phyloP scores from a whole-genome alignment of 2,797 vertebrate genomes.

The Geotrypetes seraphini region DNA sequence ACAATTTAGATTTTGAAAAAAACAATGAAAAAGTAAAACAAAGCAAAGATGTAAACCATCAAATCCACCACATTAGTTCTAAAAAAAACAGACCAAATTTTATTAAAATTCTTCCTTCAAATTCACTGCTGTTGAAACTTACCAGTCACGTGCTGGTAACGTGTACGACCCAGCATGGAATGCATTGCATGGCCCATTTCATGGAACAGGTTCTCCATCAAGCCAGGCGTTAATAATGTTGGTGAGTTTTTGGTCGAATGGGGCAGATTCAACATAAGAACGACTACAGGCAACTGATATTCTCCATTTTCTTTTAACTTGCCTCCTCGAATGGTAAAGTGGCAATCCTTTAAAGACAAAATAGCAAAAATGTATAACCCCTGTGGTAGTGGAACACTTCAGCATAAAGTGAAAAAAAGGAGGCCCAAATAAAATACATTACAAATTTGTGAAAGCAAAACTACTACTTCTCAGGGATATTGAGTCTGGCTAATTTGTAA shows the following conservation, averaged over 20 bases:
- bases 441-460: too few species aligned
- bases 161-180: slow-evolving; percentile 93
- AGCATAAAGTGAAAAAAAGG: too few species aligned
- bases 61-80: neutral
- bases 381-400: too few species aligned
- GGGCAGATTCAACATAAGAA: slow-evolving; percentile 89
- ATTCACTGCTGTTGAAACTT: neutral
- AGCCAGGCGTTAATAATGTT: slow-evolving; percentile 78
- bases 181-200: slow-evolving; percentile 99
- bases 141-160: slow-evolving; percentile 94
- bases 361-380: neutral
- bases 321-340: slow-evolving; percentile 93
- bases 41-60: neutral
- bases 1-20: too few species aligned
- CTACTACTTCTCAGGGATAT: too few species aligned
- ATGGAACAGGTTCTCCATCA: slow-evolving; percentile 98
- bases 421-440: too few species aligned
- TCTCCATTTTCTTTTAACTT: slow-evolving; percentile 64
- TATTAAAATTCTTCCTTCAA: too few species aligned
- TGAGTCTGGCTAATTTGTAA: too few species aligned
- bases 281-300: slow-evolving; percentile 89
- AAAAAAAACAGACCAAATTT: neutral
- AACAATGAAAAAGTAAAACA: neutral
- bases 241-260: slow-evolving; percentile 60
- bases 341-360: slow-evolving; percentile 72